A percentile compares a stretch with the other conserved stretches of the same genome.
Conservation (phyloP, 2,888 invertebrate genomes). For the Stenoptilia bipunctidactyla region DNA sequence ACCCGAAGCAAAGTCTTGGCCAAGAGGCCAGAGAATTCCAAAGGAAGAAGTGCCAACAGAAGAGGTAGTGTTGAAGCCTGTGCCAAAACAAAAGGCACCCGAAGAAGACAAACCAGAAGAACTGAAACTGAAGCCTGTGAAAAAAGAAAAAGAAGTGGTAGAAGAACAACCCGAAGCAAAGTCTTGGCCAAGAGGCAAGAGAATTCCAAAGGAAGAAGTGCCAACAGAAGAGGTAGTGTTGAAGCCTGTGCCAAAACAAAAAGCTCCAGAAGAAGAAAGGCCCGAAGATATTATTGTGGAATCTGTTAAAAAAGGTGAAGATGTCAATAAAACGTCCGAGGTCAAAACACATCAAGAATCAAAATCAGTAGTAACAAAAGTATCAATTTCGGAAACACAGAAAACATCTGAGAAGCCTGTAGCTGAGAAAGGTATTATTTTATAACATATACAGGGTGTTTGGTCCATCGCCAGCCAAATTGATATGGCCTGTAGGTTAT, state of each 20-base stretch:
- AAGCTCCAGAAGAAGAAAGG: conserved; percentile 18
- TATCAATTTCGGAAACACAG: no score
- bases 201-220: conserved; percentile 34
- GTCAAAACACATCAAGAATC: conserved; percentile 39
- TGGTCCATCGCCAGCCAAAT: no score
- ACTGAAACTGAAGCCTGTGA: conserved; percentile 39
- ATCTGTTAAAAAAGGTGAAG: conserved; percentile 30
- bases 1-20: conserved; percentile 30
- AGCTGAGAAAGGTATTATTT: no score
- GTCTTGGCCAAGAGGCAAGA: conserved; percentile 35
- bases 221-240: conserved; percentile 50
- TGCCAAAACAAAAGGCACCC: conserved; percentile 23
- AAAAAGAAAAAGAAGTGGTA: conserved; percentile 24
- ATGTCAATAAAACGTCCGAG: no score
- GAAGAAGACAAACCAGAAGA: conserved; percentile 44
- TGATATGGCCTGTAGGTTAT: no score
- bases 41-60: conserved; percentile 23
- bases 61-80: conserved; percentile 24
- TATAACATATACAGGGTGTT: no score
- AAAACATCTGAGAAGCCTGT: no score
- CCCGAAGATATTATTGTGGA: conserved; percentile 36
- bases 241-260: conserved; percentile 40
- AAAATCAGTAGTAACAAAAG: no score
- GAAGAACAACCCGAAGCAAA: conserved; percentile 28
- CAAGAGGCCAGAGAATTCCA: conserved; percentile 21